These are phyloP conservation scores for Coranthus polyacanthus DNA, from an alignment of 2,797 vertebrate genomes.

Conservation along the genomic window DNA sequence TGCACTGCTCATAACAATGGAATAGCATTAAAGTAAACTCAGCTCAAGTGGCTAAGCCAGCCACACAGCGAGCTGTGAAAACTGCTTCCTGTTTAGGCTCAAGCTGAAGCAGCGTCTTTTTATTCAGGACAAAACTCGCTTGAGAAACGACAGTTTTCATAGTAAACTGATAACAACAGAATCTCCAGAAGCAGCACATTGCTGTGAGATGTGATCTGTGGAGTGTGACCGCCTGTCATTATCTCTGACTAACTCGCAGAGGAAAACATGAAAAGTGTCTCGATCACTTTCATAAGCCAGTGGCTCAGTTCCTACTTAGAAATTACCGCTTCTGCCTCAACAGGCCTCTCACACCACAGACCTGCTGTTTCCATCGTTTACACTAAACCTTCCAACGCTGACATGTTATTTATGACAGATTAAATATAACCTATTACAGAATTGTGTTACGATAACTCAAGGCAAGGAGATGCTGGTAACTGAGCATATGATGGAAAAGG, in stretches of 20 bases:
- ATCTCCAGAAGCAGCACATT: conserved; percentile 38
- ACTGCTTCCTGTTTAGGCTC: conserved; percentile 11
- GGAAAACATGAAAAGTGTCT: conserved; percentile 55
- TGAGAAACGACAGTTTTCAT: conserved; percentile 31
- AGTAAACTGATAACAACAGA: conserved; percentile 41
- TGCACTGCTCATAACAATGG: too few relatives aligned
- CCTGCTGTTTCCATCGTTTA: conserved; percentile 41
- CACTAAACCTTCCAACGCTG: conserved; percentile 37
- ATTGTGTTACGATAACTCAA: conserved; percentile 40
- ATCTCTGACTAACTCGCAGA: conserved; percentile 38
- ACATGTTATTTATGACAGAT: conserved; percentile 52
- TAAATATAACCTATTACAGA: conserved; percentile 40
- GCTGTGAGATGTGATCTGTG: conserved; percentile 57
- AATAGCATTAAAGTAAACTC: neutral
- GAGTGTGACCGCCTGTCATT: conserved; percentile 60
- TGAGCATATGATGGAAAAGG: conserved; percentile 28
- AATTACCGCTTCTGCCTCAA: conserved; percentile 32
- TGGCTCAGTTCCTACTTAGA: conserved; percentile 58
- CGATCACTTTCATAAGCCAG: conserved; percentile 60
- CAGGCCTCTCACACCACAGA: conserved; percentile 33
- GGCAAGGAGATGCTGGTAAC: conserved; percentile 37
- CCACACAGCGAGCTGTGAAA: conserved; percentile 9
- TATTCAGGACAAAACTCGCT: conserved; percentile 12
- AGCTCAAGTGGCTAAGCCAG: neutral
- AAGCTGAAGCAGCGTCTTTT: conserved; percentile 16